phyloP scores from a whole-genome alignment of 2,888 invertebrate genomes.

The Furcula furcula region DNA sequence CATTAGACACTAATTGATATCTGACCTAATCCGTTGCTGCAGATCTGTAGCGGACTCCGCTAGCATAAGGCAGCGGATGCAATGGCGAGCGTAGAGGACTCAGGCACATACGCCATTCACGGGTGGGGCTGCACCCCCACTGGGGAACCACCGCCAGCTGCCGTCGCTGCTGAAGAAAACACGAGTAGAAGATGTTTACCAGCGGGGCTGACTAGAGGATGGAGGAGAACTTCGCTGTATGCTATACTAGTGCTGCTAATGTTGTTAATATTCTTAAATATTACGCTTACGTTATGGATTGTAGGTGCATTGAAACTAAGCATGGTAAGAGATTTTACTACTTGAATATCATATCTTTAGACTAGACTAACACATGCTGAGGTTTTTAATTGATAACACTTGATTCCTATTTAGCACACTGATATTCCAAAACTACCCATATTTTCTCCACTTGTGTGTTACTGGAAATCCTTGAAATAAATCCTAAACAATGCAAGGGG shows the following conservation, averaged over 20 bases:
- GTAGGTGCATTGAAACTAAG: constrained; percentile 96
- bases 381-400: too few relatives aligned
- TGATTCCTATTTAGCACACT: too few relatives aligned
- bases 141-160: constrained; percentile 52
- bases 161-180: constrained; percentile 30
- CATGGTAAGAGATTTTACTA: constrained; percentile 93
- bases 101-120: constrained; percentile 45
- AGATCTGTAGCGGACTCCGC: constrained; percentile 29
- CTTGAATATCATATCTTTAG: too few relatives aligned
- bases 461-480: too few relatives aligned
- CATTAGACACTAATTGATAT: constrained; percentile 38
- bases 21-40: constrained; percentile 47
- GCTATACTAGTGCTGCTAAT: constrained; percentile 91
- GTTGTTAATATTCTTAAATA: constrained; percentile 93
- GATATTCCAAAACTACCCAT: too few relatives aligned
- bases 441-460: too few relatives aligned
- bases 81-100: constrained; percentile 51
- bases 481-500: too few relatives aligned
- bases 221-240: constrained; percentile 97
- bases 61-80: constrained; percentile 1
- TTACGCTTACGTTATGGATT: constrained; percentile 98
- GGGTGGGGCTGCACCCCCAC: constrained; percentile 76
- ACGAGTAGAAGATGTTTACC: constrained; percentile 47
- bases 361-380: too few relatives aligned
- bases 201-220: constrained; percentile 81